Evolutionary conservation across 2,888 invertebrate species (phyloP).

Genomic region (Plutella xylostella): DNA sequence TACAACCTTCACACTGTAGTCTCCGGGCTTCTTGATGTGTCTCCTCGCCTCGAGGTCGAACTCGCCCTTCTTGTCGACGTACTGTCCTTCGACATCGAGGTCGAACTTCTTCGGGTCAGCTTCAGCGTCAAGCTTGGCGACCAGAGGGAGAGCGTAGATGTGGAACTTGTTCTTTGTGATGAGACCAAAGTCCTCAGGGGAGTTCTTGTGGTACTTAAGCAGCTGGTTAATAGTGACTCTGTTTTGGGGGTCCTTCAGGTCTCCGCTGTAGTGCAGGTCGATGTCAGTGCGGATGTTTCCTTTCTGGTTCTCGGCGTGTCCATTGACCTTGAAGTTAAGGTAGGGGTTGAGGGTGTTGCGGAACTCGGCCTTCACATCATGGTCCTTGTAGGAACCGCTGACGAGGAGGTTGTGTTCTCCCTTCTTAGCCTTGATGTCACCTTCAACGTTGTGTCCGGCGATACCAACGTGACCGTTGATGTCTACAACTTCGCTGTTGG

Average conservation of each 20-base stretch:
- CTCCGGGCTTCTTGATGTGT: conserved; percentile 48
- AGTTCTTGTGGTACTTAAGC: conserved; percentile 41
- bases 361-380: conserved; percentile 59
- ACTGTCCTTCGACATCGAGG: conserved; percentile 67
- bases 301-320: conserved; percentile 51
- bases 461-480: conserved; percentile 64
- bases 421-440: conserved; percentile 61
- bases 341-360: conserved; percentile 71
- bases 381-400: conserved; percentile 48
- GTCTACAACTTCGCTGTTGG: conserved; percentile 44
- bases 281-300: conserved; percentile 59
- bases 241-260: conserved; percentile 67
- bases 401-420: conserved; percentile 61
- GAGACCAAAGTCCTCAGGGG: conserved; percentile 48
- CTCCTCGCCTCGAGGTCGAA: conserved; percentile 69
- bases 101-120: conserved; percentile 67
- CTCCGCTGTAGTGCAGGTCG: conserved; percentile 71
- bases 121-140: conserved; percentile 66
- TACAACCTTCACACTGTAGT: conserved; percentile 44
- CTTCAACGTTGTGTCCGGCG: conserved; percentile 39
- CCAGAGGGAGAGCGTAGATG: conserved; percentile 63
- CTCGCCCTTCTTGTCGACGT: conserved; percentile 71
- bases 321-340: conserved; percentile 71
- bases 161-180: conserved; percentile 66
- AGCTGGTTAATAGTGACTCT: conserved; percentile 61